Evolutionary conservation across 2,113 vertebrate genomes (phyloP), one percentile per base, ranked within the genome.

Genomic region (Spizaetus ornatus): DNA sequence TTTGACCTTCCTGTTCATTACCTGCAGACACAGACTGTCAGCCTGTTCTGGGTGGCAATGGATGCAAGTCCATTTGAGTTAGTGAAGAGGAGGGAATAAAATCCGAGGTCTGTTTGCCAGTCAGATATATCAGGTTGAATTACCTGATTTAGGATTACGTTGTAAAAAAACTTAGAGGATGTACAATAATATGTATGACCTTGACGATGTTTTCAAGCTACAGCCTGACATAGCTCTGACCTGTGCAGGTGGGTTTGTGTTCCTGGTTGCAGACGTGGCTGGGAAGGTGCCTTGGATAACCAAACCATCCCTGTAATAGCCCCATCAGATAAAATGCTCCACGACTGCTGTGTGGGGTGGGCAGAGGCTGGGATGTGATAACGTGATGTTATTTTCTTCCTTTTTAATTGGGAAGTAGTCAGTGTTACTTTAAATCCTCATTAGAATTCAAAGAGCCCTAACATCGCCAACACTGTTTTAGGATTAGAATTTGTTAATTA

Each of bases 401-500:
- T 87, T 89, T 88, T 89, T 85, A 58, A 45, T 53, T 47, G 45
- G 29, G 42, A 85, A 74, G 53, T 82, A 85, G 58, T 88, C 91
- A 93, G 50, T 3, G 0, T 93, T 88, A 65, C 71, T 97, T 88
- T 83, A 94, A 96, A 95, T 96, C 84, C 93, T 95, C 89, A 80
- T 95, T 91, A 95, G 91, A 93, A 96, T 97, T 94, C 93, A 82
- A 89, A 91, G 89, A 90, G 87, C 66, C 71, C 52, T 80, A 86
- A 91, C 71, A 81, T 80, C 1, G 0, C 79, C 82, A 67, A 8
- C 71, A 13, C 84, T 55, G 67, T 15, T 96, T 74, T 63, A 66
- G 93, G 94, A 96, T 93, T 94, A 97, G 93, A 90, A 82, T 93
- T 96, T 93, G 87, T 94, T 97, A 91, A 95, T 97, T 94, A 90